Conservation (phyloP, 2,797 vertebrate species). For the Nannoperca australis region DNA sequence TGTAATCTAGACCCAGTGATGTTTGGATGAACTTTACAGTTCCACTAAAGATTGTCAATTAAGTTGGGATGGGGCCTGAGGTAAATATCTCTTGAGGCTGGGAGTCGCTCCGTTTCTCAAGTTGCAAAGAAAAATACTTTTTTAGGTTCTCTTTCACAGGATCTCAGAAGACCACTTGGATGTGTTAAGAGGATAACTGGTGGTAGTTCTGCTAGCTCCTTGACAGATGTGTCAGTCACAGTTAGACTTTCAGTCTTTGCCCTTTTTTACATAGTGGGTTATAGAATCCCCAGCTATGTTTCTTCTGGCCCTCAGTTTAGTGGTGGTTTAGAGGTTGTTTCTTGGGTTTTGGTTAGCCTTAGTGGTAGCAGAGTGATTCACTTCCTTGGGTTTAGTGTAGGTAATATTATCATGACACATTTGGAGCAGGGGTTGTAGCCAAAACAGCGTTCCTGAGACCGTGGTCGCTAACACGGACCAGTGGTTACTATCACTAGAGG, state of each 20-base stretch:
- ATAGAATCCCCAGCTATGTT: neutral
- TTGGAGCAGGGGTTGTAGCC: neutral
- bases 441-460: too few relatives aligned
- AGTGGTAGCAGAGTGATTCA: too few relatives aligned
- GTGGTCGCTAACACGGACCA: too few relatives aligned
- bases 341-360: neutral
- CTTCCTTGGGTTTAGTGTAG: too few relatives aligned
- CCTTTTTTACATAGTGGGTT: neutral
- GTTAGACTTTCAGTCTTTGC: neutral
- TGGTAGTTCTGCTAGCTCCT: neutral
- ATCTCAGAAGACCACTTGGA: slow-evolving; percentile 6
- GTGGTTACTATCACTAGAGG: neutral
- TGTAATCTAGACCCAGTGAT: too few relatives aligned
- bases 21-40: too few relatives aligned
- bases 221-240: neutral
- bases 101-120: neutral
- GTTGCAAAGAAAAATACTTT: neutral
- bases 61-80: neutral
- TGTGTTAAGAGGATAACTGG: neutral
- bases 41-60: too few relatives aligned
- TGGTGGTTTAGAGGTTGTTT: neutral
- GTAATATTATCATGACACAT: too few relatives aligned
- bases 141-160: slow-evolving; percentile 2
- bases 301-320: neutral
- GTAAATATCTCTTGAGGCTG: neutral